Conservation (phyloP, 2,888 invertebrate species). For the Eilema caniola region DNA sequence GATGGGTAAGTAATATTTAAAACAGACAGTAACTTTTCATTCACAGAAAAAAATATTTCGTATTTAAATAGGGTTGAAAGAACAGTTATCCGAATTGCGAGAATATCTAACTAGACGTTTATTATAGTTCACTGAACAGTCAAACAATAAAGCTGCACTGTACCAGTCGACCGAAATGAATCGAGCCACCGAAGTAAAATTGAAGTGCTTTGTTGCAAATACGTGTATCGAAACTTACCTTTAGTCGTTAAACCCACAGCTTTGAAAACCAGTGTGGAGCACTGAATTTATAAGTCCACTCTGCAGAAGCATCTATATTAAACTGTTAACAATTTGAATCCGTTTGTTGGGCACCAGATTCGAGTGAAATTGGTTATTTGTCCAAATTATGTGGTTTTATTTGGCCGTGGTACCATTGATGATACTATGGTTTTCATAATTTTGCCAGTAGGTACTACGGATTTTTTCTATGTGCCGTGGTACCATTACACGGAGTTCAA, state of each 20-base stretch:
- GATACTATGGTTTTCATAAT: too few species aligned
- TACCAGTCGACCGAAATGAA: conserved; percentile 49
- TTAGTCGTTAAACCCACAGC: conserved; percentile 22
- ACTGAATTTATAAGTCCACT: conserved; percentile 9
- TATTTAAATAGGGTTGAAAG: conserved; percentile 1
- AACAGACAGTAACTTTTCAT: not conserved
- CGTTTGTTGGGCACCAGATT: conserved; percentile 14
- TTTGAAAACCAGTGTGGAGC: conserved; percentile 16
- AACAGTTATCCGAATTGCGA: conserved; percentile 28
- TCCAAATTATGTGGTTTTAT: conserved; percentile 4
- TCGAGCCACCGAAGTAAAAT: conserved; percentile 53
- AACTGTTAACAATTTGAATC: conserved; percentile 17
- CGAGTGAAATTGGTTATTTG: conserved; percentile 14
- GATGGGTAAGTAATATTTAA: not conserved
- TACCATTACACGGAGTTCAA: too few species aligned
- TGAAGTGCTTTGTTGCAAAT: conserved; percentile 41
- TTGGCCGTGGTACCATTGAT: too few species aligned
- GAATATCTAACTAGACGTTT: conserved; percentile 38
- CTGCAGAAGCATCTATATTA: conserved; percentile 15
- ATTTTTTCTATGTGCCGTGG: too few species aligned
- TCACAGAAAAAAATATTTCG: not conserved
- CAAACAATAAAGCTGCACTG: conserved; percentile 52
- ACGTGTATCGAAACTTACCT: conserved; percentile 29
- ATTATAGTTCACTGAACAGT: conserved; percentile 51
- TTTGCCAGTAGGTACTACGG: too few species aligned